phyloP scores from a whole-genome alignment of 2,113 vertebrate species.

The Campylomormyrus numenius region DNA sequence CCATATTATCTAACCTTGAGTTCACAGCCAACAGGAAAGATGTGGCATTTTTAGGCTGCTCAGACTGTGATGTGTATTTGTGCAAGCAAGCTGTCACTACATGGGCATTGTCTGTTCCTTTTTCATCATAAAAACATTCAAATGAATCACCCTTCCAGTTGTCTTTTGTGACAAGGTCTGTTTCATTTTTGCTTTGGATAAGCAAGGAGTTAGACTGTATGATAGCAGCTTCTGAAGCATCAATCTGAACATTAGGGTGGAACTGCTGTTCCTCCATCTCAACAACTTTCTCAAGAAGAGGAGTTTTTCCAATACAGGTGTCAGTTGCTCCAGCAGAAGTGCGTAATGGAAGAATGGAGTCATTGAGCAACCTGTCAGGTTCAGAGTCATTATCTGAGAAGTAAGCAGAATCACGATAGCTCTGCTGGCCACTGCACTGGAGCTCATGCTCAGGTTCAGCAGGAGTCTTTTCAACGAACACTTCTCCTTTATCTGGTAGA shows the following conservation, averaged over 20 bases:
- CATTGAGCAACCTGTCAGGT: constrained; percentile 67
- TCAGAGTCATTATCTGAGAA: constrained; percentile 96
- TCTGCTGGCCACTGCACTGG: constrained; percentile 42
- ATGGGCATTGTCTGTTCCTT: constrained; percentile 22
- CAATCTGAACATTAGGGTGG: constrained; percentile 5
- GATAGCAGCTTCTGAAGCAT: constrained; percentile 4
- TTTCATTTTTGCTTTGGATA: not conserved
- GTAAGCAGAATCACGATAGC: constrained; percentile 91
- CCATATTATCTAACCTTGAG: constrained; percentile 38
- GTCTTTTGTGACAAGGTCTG: constrained; percentile 28
- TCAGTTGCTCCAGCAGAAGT: constrained; percentile 14
- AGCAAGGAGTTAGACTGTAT: not conserved
- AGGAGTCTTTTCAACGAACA: constrained; percentile 29
- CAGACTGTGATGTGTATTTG: not conserved
- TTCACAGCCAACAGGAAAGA: constrained; percentile 17
- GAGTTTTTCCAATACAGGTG: not conserved
- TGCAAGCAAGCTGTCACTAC: constrained; percentile 20
- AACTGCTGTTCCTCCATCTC: constrained; percentile 16
- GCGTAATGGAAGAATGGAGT: constrained; percentile 32
- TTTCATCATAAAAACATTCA: constrained; percentile 8
- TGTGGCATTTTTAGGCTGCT: not conserved
- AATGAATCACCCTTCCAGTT: constrained; percentile 23
- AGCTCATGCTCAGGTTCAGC: constrained; percentile 44
- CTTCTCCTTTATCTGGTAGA: constrained; percentile 32
- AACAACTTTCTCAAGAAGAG: not conserved